Evolutionary conservation across 2,797 vertebrate genomes (phyloP), one percentile per base, ranked within the genome.

Genomic region (Micropoecilia bifurca): DNA sequence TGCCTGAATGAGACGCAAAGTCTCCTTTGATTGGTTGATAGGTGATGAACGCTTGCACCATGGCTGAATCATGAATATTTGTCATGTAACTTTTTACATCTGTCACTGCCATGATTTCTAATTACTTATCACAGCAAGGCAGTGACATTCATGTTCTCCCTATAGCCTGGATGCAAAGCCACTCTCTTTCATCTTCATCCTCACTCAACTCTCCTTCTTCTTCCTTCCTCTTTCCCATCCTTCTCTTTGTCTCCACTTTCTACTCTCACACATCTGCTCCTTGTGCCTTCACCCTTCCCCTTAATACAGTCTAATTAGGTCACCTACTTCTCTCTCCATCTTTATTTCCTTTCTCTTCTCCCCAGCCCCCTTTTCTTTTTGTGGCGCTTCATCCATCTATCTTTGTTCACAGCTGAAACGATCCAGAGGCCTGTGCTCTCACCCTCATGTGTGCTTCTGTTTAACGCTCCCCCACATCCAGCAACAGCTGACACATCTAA

Each of bases 401-500:
- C 57, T 63, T 75, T 61, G 8, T 53, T 69, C n/a, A 13, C 22
- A 33, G 18, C 53, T 33, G 55, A 28, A 76, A 71, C n/a, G 43
- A 46, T 71, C 68, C 68, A 71, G 43, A 46, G 68, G 57, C 77
- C 74, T 78, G 61, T 9, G 2, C 82, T 81, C 59, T 4, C 39
- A 36, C 75, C 74, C 75, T 78, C 75, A 79, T 84, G 85, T 83
- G 83, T 48, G 59, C 88, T 90, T 88, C 87, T 90, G 88, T 90
- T 90, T 92, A 85, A 89, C 79, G 50, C 88, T 77, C 85, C 81
- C 84, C 77, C 84, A 77, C 89, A 82, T 81, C 73, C 82, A 82
- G 81, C 48, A 83, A 53, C 80, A 84, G 85, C 86, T 91, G 90
- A 93, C 91, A 90, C 89, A 78, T 90, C 89, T 86, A 77, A 91